Percentiles rank a stretch among this genome's conserved stretches.
Conservation (phyloP, 2,113 vertebrate species). For the Cathartes aura region DNA sequence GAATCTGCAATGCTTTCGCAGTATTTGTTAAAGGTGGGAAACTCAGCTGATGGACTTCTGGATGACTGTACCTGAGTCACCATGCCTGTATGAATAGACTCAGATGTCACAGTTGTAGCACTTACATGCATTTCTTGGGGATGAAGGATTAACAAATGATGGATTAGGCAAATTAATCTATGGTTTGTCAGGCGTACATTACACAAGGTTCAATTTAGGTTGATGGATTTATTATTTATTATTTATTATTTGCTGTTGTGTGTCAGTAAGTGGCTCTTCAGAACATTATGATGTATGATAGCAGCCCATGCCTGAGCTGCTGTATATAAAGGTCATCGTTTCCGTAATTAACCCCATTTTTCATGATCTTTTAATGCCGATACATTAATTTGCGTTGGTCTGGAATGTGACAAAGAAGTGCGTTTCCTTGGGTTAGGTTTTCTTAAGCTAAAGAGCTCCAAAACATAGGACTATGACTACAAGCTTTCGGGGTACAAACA, state of each 20-base stretch:
- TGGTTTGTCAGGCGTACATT: conserved; percentile 37
- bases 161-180: conserved; percentile 71
- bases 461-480: not conserved
- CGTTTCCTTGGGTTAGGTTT: not conserved
- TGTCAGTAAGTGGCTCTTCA: conserved; percentile 36
- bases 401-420: conserved; percentile 21
- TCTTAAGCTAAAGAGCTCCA: not conserved
- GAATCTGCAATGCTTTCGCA: not conserved
- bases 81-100: not conserved
- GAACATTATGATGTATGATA: conserved; percentile 52
- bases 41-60: not conserved
- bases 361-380: conserved; percentile 45
- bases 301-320: conserved; percentile 36
- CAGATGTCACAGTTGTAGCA: not conserved
- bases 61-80: not conserved
- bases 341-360: conserved; percentile 67
- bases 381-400: conserved; percentile 37
- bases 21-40: not conserved
- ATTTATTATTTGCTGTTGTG: conserved; percentile 65
- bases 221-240: conserved; percentile 65
- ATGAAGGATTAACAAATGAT: conserved; percentile 48
- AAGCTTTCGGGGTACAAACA: not conserved
- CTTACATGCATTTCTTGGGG: not conserved
- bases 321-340: conserved; percentile 46
- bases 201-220: conserved; percentile 48